Evolutionary conservation across 2,113 vertebrate species (phyloP).

Genomic region (Turdus rufiventris): DNA sequence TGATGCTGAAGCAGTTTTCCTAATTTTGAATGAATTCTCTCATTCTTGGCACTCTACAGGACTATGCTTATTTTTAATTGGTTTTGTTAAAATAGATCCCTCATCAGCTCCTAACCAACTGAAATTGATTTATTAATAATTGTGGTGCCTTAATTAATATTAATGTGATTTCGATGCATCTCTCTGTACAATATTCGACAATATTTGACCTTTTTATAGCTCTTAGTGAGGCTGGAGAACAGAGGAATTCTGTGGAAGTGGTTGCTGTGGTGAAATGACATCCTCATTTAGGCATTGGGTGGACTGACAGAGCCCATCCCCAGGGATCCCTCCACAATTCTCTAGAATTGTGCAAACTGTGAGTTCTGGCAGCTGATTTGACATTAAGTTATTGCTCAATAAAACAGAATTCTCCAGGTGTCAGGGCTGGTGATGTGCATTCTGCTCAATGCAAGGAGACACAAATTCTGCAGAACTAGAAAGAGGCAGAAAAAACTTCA

Average conservation of each 20-base stretch:
- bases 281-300: background rate
- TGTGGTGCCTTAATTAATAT: background rate
- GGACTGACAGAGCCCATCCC: background rate
- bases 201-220: background rate
- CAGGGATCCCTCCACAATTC: background rate
- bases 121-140: background rate
- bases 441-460: background rate
- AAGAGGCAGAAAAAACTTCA: background rate
- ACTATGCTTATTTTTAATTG: background rate
- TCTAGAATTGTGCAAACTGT: background rate
- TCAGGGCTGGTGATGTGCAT: background rate
- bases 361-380: background rate
- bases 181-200: background rate
- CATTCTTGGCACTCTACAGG: background rate
- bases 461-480: background rate
- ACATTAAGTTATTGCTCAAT: background rate
- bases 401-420: background rate
- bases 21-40: background rate
- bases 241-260: background rate
- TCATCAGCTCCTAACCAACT: background rate
- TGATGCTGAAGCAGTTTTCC: background rate
- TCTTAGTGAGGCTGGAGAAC: background rate
- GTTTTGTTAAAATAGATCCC: background rate
- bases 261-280: background rate
- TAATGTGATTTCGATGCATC: background rate